Evolutionary conservation across 2,797 vertebrate species (phyloP).

Genomic region (Alexandromys oeconomus): DNA sequence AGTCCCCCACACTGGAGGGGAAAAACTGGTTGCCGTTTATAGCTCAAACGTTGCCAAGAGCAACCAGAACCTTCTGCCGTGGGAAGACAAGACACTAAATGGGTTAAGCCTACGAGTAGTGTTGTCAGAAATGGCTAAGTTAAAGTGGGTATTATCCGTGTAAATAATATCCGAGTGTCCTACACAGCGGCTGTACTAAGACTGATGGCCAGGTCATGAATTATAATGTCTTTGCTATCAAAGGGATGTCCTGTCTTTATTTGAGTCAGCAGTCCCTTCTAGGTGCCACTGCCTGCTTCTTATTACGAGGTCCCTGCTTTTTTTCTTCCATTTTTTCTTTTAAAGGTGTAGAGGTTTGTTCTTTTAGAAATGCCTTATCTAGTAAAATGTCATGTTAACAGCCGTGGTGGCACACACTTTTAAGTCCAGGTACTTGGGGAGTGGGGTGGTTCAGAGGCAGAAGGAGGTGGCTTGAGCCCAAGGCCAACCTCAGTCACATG

Average conservation of each 20-base stretch:
- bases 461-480: not conserved
- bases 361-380: slow-evolving; percentile 9
- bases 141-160: not conserved
- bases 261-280: slow-evolving; percentile 18
- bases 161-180: not conserved
- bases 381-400: not conserved
- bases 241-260: slow-evolving; percentile 47
- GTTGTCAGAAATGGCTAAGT: not conserved
- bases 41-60: not conserved
- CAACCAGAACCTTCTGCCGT: not conserved
- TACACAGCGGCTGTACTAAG: not conserved
- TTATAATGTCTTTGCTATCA: slow-evolving; percentile 10
- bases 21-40: slow-evolving; percentile 54
- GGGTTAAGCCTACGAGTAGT: not conserved
- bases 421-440: not conserved
- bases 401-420: no score
- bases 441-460: not conserved
- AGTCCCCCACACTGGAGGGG: slow-evolving; percentile 80
- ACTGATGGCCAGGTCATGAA: not conserved
- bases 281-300: not conserved
- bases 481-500: not conserved
- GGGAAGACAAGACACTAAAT: not conserved
- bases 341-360: not conserved
- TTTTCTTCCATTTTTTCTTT: not conserved
- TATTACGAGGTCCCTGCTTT: not conserved